Conservation (phyloP, 2,797 vertebrate species). For the Sebastolobus altivelis region DNA sequence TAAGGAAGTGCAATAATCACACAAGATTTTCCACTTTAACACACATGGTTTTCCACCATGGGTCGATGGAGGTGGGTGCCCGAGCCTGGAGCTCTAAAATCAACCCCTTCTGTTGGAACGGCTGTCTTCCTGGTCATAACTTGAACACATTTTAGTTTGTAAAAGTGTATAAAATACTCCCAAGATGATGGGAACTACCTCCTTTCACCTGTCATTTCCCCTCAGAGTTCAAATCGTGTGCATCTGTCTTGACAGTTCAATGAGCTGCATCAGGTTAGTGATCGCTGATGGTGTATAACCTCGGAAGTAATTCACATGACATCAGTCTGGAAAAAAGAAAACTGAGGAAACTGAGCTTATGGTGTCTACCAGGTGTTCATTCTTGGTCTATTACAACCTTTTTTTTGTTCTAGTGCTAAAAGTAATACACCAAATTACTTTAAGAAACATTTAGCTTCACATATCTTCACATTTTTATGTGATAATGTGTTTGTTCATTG, state of each 20-base stretch:
- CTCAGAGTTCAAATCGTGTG: not conserved
- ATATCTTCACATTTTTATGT: not conserved
- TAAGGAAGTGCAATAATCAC: not conserved
- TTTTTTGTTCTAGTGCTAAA: not conserved
- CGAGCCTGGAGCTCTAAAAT: not conserved
- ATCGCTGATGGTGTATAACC: constrained; percentile 3
- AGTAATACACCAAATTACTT: not conserved
- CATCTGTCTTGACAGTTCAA: constrained; percentile 11
- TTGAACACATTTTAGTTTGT: not conserved
- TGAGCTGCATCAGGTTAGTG: constrained; percentile 17
- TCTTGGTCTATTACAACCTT: not conserved
- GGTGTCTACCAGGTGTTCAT: not conserved
- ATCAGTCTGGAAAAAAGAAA: not conserved
- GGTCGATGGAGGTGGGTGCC: rapidly evolving
- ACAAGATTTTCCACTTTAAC: not conserved
- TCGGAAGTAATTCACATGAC: constrained; percentile 10
- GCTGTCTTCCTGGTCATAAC: not conserved
- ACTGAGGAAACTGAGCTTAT: not conserved
- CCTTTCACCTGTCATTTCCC: not conserved
- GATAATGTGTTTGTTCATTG: not conserved
- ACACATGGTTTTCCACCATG: not conserved
- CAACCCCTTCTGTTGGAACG: not conserved
- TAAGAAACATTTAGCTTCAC: not conserved
- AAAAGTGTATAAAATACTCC: not conserved
- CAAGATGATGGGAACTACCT: not conserved